These are phyloP conservation scores for Apis cerana DNA, from an alignment of 1,140 invertebrate species.

Conservation along the genomic window DNA sequence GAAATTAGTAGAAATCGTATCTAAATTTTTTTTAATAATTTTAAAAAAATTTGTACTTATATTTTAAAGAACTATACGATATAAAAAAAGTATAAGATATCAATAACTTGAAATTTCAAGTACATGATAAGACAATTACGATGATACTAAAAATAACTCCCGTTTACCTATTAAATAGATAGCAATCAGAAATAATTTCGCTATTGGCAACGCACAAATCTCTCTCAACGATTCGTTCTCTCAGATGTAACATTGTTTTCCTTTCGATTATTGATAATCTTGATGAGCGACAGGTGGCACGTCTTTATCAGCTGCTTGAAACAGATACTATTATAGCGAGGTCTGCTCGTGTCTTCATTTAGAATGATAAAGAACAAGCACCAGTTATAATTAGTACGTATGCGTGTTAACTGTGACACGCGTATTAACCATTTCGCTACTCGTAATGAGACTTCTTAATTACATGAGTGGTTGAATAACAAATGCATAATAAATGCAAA, in stretches of 20 bases:
- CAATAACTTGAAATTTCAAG: not conserved
- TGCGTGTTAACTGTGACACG: not conserved
- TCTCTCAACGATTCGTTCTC: not conserved
- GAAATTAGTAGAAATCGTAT: too few relatives aligned
- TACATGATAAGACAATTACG: not conserved
- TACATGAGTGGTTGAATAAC: not conserved
- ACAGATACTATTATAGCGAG: not conserved
- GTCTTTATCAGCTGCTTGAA: conserved; percentile 7
- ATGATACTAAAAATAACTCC: not conserved
- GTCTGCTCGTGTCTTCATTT: conserved; percentile 21
- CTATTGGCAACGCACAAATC: too few relatives aligned
- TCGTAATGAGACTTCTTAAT: conserved; percentile 30
- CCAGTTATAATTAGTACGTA: not conserved
- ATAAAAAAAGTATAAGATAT: too few relatives aligned
- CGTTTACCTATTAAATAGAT: not conserved
- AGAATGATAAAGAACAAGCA: not conserved
- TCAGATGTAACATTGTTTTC: not conserved
- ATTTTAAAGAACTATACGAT: not conserved
- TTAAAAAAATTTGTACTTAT: too few relatives aligned
- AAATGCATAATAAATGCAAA: not conserved
- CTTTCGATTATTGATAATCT: conserved; percentile 2
- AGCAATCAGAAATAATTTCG: not conserved
- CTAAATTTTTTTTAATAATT: too few relatives aligned
- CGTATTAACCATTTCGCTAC: conserved; percentile 3
- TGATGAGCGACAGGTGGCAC: conserved; percentile 2